Percentiles rank a stretch among this genome's conserved stretches.
phyloP scores from a whole-genome alignment of 2,888 invertebrate species.

The Saturnia japonica region DNA sequence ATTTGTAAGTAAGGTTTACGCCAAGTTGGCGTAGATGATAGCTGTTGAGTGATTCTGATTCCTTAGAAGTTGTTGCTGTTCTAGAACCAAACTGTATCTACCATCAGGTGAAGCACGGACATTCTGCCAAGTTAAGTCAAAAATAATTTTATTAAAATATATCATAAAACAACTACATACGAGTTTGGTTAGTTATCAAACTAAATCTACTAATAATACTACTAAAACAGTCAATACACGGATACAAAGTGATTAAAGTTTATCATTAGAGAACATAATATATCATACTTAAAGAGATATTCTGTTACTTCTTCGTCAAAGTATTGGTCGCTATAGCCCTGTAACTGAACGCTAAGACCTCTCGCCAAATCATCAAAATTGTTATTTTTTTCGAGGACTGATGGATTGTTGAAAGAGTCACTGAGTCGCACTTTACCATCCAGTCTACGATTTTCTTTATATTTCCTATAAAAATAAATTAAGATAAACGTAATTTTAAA shows the following conservation, averaged over 20 bases:
- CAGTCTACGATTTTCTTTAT: conserved; percentile 22
- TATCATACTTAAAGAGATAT: conserved; percentile 28
- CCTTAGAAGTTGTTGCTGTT: background rate
- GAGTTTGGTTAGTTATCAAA: too few species aligned
- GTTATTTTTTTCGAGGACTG: conserved; percentile 19
- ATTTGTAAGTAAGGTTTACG: background rate
- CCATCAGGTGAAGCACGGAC: too few species aligned
- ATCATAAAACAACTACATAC: too few species aligned
- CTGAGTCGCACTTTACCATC: conserved; percentile 19
- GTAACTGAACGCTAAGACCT: conserved; percentile 28
- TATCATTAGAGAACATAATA: background rate
- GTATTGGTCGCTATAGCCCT: conserved; percentile 25
- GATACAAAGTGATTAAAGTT: background rate
- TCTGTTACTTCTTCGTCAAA: conserved; percentile 26
- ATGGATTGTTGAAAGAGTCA: conserved; percentile 21
- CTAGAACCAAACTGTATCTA: background rate
- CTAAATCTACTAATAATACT: too few species aligned
- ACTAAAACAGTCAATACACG: background rate
- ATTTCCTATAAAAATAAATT: conserved; percentile 21
- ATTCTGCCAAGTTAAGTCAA: too few species aligned
- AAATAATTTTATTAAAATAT: too few species aligned
- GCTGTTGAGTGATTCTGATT: background rate
- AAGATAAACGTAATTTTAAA: background rate
- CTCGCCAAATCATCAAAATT: conserved; percentile 24
- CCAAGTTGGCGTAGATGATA: too few species aligned